Conservation (phyloP, 2,113 vertebrate species). For the Sceloporus tristichus region DNA sequence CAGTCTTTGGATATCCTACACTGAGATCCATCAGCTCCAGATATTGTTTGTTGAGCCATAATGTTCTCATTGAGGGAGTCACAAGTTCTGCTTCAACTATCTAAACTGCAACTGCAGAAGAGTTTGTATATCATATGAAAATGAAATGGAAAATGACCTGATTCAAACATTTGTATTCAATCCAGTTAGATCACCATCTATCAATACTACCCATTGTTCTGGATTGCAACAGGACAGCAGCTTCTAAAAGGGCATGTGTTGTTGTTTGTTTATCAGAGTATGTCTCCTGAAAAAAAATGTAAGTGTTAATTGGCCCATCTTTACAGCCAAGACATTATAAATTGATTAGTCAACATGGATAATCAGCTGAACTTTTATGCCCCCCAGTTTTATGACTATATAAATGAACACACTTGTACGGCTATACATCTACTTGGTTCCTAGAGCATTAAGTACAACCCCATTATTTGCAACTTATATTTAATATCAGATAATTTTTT, state of each 20-base stretch:
- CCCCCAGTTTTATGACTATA: not conserved
- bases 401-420: not conserved
- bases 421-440: not conserved
- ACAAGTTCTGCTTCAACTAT: not conserved
- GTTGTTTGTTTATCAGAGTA: not conserved
- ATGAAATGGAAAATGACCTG: not conserved
- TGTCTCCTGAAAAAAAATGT: not conserved
- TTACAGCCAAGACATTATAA: not conserved
- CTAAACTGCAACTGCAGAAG: not conserved
- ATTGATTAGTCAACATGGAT: not conserved
- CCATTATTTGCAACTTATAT: not conserved
- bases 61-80: not conserved
- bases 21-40: not conserved
- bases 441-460: not conserved
- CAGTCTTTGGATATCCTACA: not conserved
- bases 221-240: no score
- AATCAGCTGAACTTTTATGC: not conserved
- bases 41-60: not conserved
- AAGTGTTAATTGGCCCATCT: not conserved
- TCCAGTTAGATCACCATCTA: not conserved
- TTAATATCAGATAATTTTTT: not conserved
- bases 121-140: not conserved
- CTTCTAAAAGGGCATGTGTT: not conserved
- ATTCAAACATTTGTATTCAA: not conserved
- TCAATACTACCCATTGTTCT: not conserved